Evolutionary conservation across 1,140 invertebrate species (phyloP), one percentile per base, ranked within the genome.

Genomic region (Eumaeus atala): DNA sequence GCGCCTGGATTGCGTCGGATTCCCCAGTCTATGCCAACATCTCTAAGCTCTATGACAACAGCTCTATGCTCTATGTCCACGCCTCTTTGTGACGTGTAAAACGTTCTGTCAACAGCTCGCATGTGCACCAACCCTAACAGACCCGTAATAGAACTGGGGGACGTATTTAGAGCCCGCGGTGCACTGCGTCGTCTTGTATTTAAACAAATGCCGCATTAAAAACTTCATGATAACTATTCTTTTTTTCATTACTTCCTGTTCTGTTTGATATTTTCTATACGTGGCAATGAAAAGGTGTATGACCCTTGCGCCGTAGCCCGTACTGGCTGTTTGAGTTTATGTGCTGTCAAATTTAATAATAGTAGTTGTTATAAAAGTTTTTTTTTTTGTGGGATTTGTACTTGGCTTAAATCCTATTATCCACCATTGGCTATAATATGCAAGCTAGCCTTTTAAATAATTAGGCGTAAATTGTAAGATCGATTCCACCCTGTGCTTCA

Each of bases 201-300:
- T 56, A 63, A 64, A 67, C 64, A 64, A 61, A 67, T 57, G 62
- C 59, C 51, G 56, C 61, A 47, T 34, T 50, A 44, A 54, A 63
- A 61, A 51, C 58, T 57, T 62, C 61, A 64, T 59, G 48, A 56
- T 44, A 58, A 47, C 51, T 52, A 48, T 56, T 61, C 50, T 21
- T 59, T 60, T 28, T 28, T 60, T 62, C 59, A 61, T 57, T 10
- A 42, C 66, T 68, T 68, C 66, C 66, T 62, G 59, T 47, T 48
- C 28, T 28, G 38, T 40, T 56, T 5, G 17, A 12, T 44, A 10
- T 7, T 11, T 34, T 21, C 33, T 28, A 11, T 9, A 7, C 10
- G 40, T 48, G 10, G 44, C 35, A 37, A 35, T 35, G 34, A 35
- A n/a, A n/a, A 28, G 9, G 6, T 14, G 16, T 44, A 44, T 16